phyloP scores from a whole-genome alignment of 1,140 invertebrate species.

The Drosophila bocki region DNA sequence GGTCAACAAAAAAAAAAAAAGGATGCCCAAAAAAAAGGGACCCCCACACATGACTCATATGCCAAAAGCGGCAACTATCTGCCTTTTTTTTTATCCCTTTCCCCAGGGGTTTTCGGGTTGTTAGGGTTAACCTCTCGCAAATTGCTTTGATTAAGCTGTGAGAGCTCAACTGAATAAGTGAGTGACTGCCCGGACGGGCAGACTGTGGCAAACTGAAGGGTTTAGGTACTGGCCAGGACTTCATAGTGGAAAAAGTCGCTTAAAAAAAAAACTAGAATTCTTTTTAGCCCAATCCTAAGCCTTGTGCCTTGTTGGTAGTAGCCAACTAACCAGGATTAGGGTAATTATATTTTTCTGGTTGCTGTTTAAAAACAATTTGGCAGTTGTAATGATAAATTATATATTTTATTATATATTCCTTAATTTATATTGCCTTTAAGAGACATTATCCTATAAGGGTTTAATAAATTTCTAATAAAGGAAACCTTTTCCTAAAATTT shows the following conservation, averaged over 20 bases:
- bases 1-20: slow-evolving; percentile 1
- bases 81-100: slow-evolving; percentile 12
- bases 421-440: not conserved
- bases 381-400: not conserved
- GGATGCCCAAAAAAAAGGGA: slow-evolving; percentile 17
- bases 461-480: not conserved
- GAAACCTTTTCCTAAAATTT: not conserved
- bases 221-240: slow-evolving; percentile 5
- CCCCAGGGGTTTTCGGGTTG: slow-evolving; percentile 3
- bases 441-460: not conserved
- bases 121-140: slow-evolving; percentile 54
- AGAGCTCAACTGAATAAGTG: slow-evolving; percentile 40
- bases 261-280: not conserved
- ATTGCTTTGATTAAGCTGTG: slow-evolving; percentile 73
- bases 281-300: too few species aligned
- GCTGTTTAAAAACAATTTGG: not conserved
- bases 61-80: slow-evolving; percentile 29
- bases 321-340: too few species aligned
- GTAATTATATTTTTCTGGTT: not conserved
- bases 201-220: slow-evolving; percentile 4
- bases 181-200: slow-evolving; percentile 5
- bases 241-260: not conserved
- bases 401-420: too few species aligned
- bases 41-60: slow-evolving; percentile 37
- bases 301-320: not conserved